These are phyloP conservation scores for Aporophyla lueneburgensis DNA, from an alignment of 2,888 invertebrate species.

Conservation along the genomic window DNA sequence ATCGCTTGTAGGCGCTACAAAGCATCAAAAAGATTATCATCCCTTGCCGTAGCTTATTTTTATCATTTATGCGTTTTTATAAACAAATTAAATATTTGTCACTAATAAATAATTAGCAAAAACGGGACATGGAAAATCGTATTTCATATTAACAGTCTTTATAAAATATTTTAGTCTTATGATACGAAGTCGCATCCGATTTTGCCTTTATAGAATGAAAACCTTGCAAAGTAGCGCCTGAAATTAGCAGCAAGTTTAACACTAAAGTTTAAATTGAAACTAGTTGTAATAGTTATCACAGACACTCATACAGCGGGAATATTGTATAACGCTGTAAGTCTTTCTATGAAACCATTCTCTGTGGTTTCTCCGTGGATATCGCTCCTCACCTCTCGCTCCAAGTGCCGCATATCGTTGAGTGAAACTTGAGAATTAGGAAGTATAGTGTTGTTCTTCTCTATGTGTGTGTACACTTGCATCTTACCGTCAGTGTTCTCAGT, in stretches of 20 bases:
- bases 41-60: background rate
- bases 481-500: constrained; percentile 83
- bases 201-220: constrained; percentile 11
- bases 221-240: constrained; percentile 51
- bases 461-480: constrained; percentile 82
- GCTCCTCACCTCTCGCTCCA: constrained; percentile 76
- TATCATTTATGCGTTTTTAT: background rate
- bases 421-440: constrained; percentile 68
- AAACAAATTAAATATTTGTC: background rate
- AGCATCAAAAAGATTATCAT: constrained; percentile 6
- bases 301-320: constrained; percentile 79
- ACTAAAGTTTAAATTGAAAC: constrained; percentile 44
- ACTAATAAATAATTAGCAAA: constrained; percentile 32
- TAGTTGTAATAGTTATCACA: constrained; percentile 59
- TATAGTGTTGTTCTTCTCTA: constrained; percentile 77
- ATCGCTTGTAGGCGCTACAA: constrained; percentile 44
- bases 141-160: constrained; percentile 52
- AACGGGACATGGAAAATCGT: constrained; percentile 44
- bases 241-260: constrained; percentile 5
- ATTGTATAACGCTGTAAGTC: constrained; percentile 83
- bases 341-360: constrained; percentile 82
- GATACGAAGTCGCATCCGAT: constrained; percentile 30
- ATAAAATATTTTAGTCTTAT: constrained; percentile 30
- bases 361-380: constrained; percentile 78
- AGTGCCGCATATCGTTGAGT: constrained; percentile 76